These are phyloP conservation scores for Phoebastria nigripes DNA, from an alignment of 2,797 vertebrate species.

Conservation along the genomic window DNA sequence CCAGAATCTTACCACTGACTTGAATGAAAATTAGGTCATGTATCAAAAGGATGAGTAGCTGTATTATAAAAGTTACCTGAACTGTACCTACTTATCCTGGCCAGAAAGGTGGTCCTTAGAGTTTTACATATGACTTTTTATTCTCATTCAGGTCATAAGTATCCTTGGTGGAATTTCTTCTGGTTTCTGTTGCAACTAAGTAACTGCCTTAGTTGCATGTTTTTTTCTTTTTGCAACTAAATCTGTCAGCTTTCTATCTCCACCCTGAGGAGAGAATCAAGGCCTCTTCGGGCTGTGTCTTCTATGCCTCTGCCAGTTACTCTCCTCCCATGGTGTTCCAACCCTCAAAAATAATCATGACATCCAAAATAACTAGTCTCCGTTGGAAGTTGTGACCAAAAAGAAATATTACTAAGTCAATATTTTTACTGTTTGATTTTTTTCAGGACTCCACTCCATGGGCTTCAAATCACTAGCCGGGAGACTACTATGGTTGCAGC, in stretches of 20 bases:
- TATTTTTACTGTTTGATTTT: background rate
- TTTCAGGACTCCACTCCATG: background rate
- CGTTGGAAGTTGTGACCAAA: background rate
- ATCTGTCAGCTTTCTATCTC: background rate
- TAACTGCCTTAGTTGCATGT: fast-evolving
- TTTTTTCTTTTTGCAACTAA: background rate
- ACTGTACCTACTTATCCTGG: background rate
- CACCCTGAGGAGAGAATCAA: background rate
- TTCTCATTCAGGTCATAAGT: background rate
- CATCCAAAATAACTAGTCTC: background rate
- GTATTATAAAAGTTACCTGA: background rate
- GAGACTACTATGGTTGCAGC: background rate
- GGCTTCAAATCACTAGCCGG: background rate
- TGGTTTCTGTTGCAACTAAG: background rate
- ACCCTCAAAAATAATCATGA: background rate
- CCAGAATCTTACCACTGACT: background rate
- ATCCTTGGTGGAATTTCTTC: background rate
- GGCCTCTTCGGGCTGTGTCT: background rate
- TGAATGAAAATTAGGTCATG: background rate
- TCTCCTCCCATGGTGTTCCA: background rate
- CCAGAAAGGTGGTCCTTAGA: background rate
- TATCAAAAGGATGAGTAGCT: background rate
- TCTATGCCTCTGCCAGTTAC: background rate
- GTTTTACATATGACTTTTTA: background rate
- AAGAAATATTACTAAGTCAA: background rate